Evolutionary conservation across 1,140 invertebrate species (phyloP).

Genomic region (Ceratina australensis): DNA sequence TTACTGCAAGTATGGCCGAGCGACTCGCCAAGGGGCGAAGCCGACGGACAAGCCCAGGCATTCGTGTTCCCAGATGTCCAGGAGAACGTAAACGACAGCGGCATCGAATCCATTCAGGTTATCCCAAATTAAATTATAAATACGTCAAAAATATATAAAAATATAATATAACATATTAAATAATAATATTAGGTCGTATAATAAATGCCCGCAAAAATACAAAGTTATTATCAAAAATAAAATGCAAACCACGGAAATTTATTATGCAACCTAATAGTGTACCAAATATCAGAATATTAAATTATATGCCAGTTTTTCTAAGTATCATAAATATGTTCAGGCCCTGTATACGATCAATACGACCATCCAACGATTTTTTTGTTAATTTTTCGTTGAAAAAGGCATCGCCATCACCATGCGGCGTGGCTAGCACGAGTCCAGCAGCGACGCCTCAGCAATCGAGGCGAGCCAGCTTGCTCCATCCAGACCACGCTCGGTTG

Average conservation of each 20-base stretch:
- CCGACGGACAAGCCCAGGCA: conserved; percentile 84
- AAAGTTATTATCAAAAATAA: no score
- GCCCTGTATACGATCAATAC: no score
- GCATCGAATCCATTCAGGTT: conserved; percentile 86
- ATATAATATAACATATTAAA: no score
- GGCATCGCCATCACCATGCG: conserved; percentile 84
- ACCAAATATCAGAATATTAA: no score
- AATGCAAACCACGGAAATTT: no score
- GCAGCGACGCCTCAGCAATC: conserved; percentile 76
- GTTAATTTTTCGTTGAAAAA: conserved; percentile 56
- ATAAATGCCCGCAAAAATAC: no score
- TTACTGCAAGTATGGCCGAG: conserved; percentile 84
- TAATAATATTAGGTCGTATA: no score
- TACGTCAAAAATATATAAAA: no score
- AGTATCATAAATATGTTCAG: no score
- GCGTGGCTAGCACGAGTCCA: conserved; percentile 67
- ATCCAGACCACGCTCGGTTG: conserved; percentile 85
- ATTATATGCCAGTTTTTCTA: no score
- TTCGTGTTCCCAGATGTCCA: conserved; percentile 82
- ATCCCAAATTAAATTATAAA: not conserved
- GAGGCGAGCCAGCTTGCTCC: conserved; percentile 82
- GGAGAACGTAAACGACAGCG: conserved; percentile 77
- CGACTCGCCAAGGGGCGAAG: conserved; percentile 85
- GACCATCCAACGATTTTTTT: not conserved
- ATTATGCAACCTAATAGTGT: no score